A percentile compares a stretch with the other conserved stretches of the same genome.
Conservation (phyloP, 2,888 invertebrate species). For the Xanthia togata region DNA sequence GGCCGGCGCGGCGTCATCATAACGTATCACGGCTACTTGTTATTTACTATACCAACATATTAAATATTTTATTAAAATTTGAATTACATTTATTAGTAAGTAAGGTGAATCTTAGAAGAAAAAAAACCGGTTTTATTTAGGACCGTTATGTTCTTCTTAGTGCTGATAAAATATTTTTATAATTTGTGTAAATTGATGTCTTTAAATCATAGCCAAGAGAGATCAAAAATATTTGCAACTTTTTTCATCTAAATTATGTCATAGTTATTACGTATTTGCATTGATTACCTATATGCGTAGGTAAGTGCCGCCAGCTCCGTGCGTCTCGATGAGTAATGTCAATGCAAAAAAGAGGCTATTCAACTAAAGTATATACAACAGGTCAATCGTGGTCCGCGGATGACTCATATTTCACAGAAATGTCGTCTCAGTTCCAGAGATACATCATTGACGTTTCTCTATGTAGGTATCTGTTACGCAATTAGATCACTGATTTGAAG, state of each 20-base stretch:
- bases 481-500: constrained; percentile 76
- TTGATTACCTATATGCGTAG: constrained; percentile 79
- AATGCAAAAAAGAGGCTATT: constrained; percentile 80
- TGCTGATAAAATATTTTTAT: neutral
- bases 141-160: neutral
- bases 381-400: constrained; percentile 74
- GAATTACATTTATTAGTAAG: neutral
- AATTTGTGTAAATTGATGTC: neutral
- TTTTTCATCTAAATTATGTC: constrained; percentile 36
- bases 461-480: constrained; percentile 60
- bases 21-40: constrained; percentile 63
- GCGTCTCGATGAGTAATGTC: constrained; percentile 84
- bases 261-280: constrained; percentile 75
- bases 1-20: constrained; percentile 77
- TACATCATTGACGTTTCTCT: constrained; percentile 61
- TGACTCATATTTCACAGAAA: constrained; percentile 84
- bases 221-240: neutral
- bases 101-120: neutral
- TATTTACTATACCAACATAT: constrained; percentile 53
- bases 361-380: constrained; percentile 72
- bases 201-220: neutral
- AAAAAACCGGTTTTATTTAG: neutral
- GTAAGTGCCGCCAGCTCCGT: constrained; percentile 74
- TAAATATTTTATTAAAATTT: constrained; percentile 15
- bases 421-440: constrained; percentile 85